A percentile compares a stretch with the other conserved stretches of the same genome.
Evolutionary conservation across 2,113 vertebrate species (phyloP).

Genomic region (Melospiza melodia): DNA sequence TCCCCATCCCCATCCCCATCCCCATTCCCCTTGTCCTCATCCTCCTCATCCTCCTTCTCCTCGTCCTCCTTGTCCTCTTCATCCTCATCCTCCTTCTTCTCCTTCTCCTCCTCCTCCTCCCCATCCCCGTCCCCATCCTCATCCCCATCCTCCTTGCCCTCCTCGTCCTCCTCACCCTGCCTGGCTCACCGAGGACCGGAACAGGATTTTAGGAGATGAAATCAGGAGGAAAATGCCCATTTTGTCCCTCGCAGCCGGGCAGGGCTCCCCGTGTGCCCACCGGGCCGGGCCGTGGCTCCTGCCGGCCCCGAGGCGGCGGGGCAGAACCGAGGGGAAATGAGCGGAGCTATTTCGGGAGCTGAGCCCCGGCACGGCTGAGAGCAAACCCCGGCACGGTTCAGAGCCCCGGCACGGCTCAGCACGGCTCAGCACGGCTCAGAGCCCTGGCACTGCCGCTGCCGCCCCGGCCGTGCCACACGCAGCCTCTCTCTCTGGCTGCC

Average conservation of each 20-base stretch:
- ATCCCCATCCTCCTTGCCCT: too few relatives aligned
- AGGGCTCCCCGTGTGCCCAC: background rate
- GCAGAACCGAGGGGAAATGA: background rate
- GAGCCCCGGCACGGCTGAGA: too few relatives aligned
- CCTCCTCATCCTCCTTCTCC: too few relatives aligned
- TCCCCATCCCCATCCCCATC: too few relatives aligned
- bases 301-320: fast-evolving
- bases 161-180: background rate
- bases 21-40: too few relatives aligned
- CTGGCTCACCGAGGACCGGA: background rate
- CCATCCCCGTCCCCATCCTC: too few relatives aligned
- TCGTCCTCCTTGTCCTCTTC: too few relatives aligned
- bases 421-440: too few relatives aligned
- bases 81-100: too few relatives aligned
- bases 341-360: background rate
- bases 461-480: background rate
- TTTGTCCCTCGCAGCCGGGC: background rate
- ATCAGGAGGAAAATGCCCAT: fast-evolving
- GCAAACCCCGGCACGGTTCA: too few relatives aligned
- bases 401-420: too few relatives aligned
- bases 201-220: background rate
- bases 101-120: too few relatives aligned
- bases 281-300: background rate
- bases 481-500: background rate
- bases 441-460: background rate